Percentiles rank a stretch among this genome's conserved stretches.
These are phyloP conservation scores for Papilio machaon DNA, from an alignment of 1,140 invertebrate genomes.

Conservation along the genomic window DNA sequence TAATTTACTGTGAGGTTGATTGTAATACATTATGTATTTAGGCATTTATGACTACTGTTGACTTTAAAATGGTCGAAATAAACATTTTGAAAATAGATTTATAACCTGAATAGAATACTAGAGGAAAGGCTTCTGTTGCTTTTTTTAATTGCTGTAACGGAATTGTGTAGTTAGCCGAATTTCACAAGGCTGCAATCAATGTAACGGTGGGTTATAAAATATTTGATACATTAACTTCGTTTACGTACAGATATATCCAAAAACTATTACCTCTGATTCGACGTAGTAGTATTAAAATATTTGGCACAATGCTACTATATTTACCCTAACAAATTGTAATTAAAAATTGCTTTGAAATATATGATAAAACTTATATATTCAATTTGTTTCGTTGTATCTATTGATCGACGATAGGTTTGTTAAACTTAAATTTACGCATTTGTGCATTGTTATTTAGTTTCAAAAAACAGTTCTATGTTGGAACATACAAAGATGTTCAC, in stretches of 20 bases:
- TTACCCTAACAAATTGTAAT: constrained; percentile 33
- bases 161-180: neutral
- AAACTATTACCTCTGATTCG: constrained; percentile 37
- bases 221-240: constrained; percentile 25
- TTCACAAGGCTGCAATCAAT: constrained; percentile 29
- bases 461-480: too few species aligned
- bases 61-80: neutral
- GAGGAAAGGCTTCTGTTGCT: neutral
- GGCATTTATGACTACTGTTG: neutral
- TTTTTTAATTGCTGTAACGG: constrained; percentile 1
- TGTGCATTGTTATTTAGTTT: too few species aligned
- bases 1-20: too few species aligned
- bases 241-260: constrained; percentile 9
- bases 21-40: too few species aligned
- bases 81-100: neutral
- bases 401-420: too few species aligned
- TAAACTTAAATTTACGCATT: too few species aligned
- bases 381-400: too few species aligned
- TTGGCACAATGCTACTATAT: constrained; percentile 39
- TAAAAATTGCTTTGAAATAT: constrained; percentile 8
- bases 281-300: constrained; percentile 27
- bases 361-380: too few species aligned
- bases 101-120: neutral
- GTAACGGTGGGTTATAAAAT: constrained; percentile 34
- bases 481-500: too few species aligned